Evolutionary conservation across 2,113 vertebrate genomes (phyloP).

Genomic region (Myotis davidii): DNA sequence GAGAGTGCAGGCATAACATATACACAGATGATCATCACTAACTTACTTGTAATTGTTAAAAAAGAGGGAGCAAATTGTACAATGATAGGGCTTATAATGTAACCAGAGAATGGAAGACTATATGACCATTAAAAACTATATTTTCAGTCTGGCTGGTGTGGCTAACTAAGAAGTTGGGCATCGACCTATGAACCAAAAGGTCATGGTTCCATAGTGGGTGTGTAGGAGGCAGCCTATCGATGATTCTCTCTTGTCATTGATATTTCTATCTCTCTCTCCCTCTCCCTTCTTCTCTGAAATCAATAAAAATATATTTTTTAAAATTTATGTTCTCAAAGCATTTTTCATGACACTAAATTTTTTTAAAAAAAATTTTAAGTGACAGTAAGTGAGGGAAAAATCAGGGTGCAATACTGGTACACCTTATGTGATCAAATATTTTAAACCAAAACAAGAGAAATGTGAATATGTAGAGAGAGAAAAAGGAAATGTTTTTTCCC

Average conservation of each 20-base stretch:
- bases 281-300: no score
- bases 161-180: no score
- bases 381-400: neutral
- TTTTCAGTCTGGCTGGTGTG: no score
- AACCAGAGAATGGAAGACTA: neutral
- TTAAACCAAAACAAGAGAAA: neutral
- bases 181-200: no score
- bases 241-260: no score
- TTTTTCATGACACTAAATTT: neutral
- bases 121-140: neutral
- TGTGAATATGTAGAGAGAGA: neutral
- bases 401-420: neutral
- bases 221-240: no score
- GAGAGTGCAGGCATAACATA: neutral
- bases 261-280: no score
- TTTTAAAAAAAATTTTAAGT: neutral
- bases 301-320: neutral
- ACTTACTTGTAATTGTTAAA: neutral
- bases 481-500: neutral
- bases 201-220: no score
- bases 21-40: neutral
- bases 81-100: neutral
- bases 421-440: neutral
- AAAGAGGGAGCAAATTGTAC: neutral
- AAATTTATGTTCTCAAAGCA: conserved; percentile 28